These are phyloP conservation scores for Planiliza haematocheilus DNA, from an alignment of 2,113 vertebrate species.

Conservation along the genomic window DNA sequence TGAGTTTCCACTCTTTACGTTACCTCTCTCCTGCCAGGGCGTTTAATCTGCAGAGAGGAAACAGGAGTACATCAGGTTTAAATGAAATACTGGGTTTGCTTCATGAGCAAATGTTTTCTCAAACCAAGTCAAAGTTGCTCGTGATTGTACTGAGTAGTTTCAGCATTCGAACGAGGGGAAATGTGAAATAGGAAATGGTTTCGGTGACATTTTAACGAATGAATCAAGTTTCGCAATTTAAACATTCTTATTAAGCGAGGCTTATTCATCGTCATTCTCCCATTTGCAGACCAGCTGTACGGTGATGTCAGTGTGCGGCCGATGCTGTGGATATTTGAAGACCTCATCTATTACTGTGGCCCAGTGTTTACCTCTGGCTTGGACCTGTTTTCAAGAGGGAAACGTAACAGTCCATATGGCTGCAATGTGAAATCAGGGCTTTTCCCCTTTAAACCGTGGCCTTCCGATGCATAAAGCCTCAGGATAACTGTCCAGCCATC, in stretches of 20 bases:
- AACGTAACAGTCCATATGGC: slow-evolving; percentile 52
- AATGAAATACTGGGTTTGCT: slow-evolving; percentile 18
- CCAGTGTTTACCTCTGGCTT: slow-evolving; percentile 52
- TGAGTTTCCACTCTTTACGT: slow-evolving; percentile 54
- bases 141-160: neutral
- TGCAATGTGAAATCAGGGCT: slow-evolving; percentile 59
- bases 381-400: slow-evolving; percentile 16
- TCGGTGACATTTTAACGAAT: slow-evolving; percentile 22
- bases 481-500: slow-evolving; percentile 63
- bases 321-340: slow-evolving; percentile 23
- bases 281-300: slow-evolving; percentile 57
- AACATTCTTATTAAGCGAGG: slow-evolving; percentile 16
- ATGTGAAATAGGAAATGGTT: slow-evolving; percentile 12
- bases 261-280: slow-evolving; percentile 30
- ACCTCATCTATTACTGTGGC: slow-evolving; percentile 46
- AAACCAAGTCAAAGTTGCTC: neutral
- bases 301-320: slow-evolving; percentile 44
- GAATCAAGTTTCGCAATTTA: slow-evolving; percentile 25
- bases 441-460: slow-evolving; percentile 54
- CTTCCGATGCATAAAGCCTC: slow-evolving; percentile 62
- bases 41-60: slow-evolving; percentile 34
- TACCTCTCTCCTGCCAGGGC: slow-evolving; percentile 23
- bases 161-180: neutral
- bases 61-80: slow-evolving; percentile 17
- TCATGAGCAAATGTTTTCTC: slow-evolving; percentile 20